Evolutionary conservation across 2,113 vertebrate genomes (phyloP).

Genomic region (Pomatostomus ruficeps): DNA sequence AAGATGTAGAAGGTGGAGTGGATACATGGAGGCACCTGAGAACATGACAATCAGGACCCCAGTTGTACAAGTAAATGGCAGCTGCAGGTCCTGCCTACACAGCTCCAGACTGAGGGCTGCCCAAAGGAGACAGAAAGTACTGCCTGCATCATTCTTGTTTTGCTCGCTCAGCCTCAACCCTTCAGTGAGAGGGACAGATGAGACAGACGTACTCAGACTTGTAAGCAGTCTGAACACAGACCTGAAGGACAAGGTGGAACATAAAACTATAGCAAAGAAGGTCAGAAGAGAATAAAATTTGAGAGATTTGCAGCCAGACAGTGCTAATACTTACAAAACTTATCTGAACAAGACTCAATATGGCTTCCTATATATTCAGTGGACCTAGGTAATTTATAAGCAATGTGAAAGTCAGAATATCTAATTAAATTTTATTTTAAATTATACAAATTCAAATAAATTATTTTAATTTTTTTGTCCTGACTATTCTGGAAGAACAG

Average conservation of each 20-base stretch:
- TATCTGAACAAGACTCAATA: neutral
- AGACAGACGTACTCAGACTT: neutral
- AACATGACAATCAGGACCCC: rapidly evolving
- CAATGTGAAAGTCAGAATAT: neutral
- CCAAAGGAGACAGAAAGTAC: neutral
- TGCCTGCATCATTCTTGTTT: neutral
- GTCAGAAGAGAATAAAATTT: neutral
- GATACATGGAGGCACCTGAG: neutral
- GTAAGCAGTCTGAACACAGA: neutral
- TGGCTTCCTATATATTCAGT: neutral
- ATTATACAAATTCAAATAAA: neutral
- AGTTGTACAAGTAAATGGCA: neutral
- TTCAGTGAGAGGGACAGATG: neutral
- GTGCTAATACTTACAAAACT: neutral
- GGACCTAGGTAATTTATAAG: neutral
- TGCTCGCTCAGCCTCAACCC: neutral
- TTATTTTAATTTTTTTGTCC: neutral
- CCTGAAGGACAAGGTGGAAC: neutral
- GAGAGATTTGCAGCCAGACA: neutral
- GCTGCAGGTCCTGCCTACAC: neutral
- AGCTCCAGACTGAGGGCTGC: neutral
- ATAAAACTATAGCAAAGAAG: neutral
- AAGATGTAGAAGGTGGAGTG: neutral
- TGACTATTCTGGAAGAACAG: neutral
- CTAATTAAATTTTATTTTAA: neutral